These are phyloP conservation scores for Teinopalpus imperialis DNA, from an alignment of 2,888 invertebrate genomes.

Conservation along the genomic window DNA sequence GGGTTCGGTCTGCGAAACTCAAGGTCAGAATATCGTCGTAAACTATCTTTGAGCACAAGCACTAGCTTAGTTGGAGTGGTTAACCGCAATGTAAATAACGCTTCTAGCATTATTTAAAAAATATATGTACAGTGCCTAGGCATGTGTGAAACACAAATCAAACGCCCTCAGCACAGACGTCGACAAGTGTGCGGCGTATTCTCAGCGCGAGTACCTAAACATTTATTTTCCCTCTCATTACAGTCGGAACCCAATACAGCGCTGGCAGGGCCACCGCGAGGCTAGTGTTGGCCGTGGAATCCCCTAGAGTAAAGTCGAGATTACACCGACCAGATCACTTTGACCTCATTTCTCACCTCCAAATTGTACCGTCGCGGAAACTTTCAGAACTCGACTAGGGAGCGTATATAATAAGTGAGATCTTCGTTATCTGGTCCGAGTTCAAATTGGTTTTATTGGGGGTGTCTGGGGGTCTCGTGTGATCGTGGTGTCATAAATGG, in stretches of 20 bases:
- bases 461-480: constrained; percentile 35
- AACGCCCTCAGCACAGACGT: too few species aligned
- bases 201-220: too few species aligned
- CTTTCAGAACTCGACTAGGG: neutral
- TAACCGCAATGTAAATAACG: too few species aligned
- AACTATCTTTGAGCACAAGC: too few species aligned
- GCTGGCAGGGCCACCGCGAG: constrained; percentile 28
- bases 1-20: too few species aligned
- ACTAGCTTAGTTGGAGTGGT: too few species aligned
- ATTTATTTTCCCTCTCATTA: too few species aligned
- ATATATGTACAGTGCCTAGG: too few species aligned
- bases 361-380: neutral
- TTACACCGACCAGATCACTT: constrained; percentile 42
- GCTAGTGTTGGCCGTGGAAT: constrained; percentile 52
- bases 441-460: constrained; percentile 66
- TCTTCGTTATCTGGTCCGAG: constrained; percentile 41
- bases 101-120: too few species aligned
- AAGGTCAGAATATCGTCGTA: too few species aligned
- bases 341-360: constrained; percentile 30
- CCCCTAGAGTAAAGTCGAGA: constrained; percentile 57
- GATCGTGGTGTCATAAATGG: constrained; percentile 39
- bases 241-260: constrained; percentile 12
- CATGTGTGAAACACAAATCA: too few species aligned
- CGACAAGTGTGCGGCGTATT: too few species aligned
- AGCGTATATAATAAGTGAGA: neutral